phyloP scores from a whole-genome alignment of 1,140 invertebrate genomes.

The Eupristina koningsbergeri region DNA sequence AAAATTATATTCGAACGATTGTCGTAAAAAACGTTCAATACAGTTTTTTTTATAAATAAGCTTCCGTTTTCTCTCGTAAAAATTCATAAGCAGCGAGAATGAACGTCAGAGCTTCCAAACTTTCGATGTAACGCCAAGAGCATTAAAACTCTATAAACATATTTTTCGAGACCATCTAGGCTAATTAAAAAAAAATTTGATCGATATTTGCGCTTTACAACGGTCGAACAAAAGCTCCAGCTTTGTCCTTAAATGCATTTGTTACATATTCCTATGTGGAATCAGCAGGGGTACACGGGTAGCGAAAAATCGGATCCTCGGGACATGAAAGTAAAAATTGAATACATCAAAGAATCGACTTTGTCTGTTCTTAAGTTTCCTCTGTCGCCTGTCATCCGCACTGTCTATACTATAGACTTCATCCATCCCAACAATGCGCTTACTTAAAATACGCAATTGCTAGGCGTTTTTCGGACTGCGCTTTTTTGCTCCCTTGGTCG shows the following conservation, averaged over 20 bases:
- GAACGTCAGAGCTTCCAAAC: background rate
- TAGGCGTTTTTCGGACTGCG: slow-evolving; percentile 69
- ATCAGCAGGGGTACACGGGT: background rate
- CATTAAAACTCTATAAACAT: too few relatives aligned
- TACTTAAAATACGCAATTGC: slow-evolving; percentile 71
- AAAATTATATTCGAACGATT: background rate
- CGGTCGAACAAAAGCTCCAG: too few relatives aligned
- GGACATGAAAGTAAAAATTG: background rate
- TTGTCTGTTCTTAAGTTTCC: slow-evolving; percentile 44
- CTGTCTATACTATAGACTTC: slow-evolving; percentile 47
- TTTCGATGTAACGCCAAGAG: too few relatives aligned
- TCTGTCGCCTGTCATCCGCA: slow-evolving; percentile 51
- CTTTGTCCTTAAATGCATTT: too few relatives aligned
- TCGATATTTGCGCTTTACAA: too few relatives aligned
- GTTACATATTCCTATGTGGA: background rate
- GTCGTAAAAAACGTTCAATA: background rate
- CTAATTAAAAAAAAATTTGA: too few relatives aligned
- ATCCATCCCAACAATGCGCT: slow-evolving; percentile 42
- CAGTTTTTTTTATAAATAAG: background rate
- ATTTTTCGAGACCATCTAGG: too few relatives aligned
- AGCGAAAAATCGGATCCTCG: background rate
- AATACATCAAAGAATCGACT: background rate
- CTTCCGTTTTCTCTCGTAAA: background rate
- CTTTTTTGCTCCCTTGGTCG: slow-evolving; percentile 59
- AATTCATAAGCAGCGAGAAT: background rate